Evolutionary conservation across 2,797 vertebrate genomes (phyloP).

Genomic region (Huso huso): DNA sequence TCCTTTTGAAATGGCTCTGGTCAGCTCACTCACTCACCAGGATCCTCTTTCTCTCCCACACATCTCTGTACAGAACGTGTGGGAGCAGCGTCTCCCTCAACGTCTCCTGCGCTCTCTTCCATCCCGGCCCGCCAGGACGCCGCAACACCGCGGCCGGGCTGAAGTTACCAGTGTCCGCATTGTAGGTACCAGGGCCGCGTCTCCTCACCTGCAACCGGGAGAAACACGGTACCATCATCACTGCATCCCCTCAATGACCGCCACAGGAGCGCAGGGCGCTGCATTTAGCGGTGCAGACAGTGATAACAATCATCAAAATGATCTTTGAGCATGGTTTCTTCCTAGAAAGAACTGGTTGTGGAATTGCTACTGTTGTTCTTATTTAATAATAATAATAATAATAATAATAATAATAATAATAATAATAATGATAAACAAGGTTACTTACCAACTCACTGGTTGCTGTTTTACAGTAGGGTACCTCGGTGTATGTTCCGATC

Average conservation of each 20-base stretch:
- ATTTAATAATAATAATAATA: no score
- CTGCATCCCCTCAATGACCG: neutral
- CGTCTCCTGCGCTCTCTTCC: conserved; percentile 32
- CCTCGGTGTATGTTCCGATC: conserved; percentile 34
- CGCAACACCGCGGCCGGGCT: conserved; percentile 22
- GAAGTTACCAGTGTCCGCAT: conserved; percentile 34
- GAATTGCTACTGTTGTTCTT: no score
- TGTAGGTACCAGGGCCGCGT: conserved; percentile 42
- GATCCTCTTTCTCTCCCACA: conserved; percentile 31
- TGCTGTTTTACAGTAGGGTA: conserved; percentile 33
- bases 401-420: no score
- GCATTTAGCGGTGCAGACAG: no score
- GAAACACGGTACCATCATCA: conserved; percentile 14
- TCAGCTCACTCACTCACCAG: conserved; percentile 38
- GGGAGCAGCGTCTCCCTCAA: conserved; percentile 37
- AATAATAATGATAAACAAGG: neutral
- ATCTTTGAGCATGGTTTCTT: conserved; percentile 2
- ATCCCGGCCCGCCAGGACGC: conserved; percentile 29
- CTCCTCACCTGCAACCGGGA: conserved; percentile 34
- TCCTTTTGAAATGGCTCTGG: neutral
- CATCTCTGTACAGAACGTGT: conserved; percentile 42
- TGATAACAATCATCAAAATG: no score
- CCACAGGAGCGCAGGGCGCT: no score
- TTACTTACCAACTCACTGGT: conserved; percentile 37
- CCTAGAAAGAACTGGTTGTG: neutral